Base-by-base conservation (phyloP, 2,113 vertebrate genomes). In the Oxyruncus cristatus region DNA sequence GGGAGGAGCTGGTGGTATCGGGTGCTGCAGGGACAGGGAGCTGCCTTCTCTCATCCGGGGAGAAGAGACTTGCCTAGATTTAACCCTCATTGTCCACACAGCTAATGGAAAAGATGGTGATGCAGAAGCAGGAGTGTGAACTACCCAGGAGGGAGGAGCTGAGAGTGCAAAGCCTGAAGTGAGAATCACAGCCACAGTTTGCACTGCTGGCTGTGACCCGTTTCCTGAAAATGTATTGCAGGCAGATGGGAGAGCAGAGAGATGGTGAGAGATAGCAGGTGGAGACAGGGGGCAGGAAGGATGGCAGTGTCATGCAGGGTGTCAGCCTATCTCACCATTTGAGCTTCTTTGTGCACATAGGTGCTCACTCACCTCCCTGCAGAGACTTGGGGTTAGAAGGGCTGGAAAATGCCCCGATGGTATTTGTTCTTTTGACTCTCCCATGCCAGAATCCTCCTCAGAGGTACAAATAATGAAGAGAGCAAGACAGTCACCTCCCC, bases 221-320 rank as follows among this genome's bases (percentile, higher is more conserved):
- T 32, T 93, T 90, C 90, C 91, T 92, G 85, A 76, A 83, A 79
- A 88, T 35, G 75, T 22, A 74, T 32, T 93, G 81, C 67, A 83
- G 87, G 1, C 6, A 66, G 87, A 87, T 1, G 18, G 32, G 44
- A 89, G 70, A 76, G 62, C 71, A 73, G 55, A 49, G 91, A 95
- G 92, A 96, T 94, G 39, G 71, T 3, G 11, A 74, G 65, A 97
- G 92, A 97, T 88, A 92, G 61, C 30, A 73, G 78, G 44, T 59
- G 63, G 44, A 89, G 62, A 42, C 4, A 23, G 37, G 33, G 20
- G 49, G 39, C 22, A 82, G 93, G 81, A 70, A 92, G 77, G 77
- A 53, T 17, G 68, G 30, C 67, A 33, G 46, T 42, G 50, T 59
- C 5, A 2, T 0, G 0, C 8, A 13, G 42, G 22, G 35, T 33